Evolutionary conservation across 2,888 invertebrate species (phyloP).

Genomic region (Strigamia transsilvanica): DNA sequence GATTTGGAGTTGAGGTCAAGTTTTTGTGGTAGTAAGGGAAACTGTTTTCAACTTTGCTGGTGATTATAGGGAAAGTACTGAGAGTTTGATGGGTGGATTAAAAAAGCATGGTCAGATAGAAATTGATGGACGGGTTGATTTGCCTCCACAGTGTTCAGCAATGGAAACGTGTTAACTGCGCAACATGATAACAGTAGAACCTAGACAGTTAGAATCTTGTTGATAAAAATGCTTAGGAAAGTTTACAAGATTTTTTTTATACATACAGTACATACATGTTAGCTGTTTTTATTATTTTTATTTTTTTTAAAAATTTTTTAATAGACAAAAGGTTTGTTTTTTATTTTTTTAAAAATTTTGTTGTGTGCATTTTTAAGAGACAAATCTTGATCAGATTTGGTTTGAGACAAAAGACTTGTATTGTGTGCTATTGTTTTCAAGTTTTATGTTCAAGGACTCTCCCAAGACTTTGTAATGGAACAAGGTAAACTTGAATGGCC

Average conservation of each 20-base stretch:
- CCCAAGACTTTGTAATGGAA: neutral
- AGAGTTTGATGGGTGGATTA: neutral
- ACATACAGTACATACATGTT: too few species aligned
- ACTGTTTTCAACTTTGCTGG: neutral
- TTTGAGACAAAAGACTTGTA: neutral
- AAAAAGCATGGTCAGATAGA: neutral
- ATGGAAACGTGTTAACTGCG: neutral
- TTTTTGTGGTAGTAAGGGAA: slow-evolving; percentile 1
- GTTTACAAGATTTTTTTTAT: too few species aligned
- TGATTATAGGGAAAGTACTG: neutral
- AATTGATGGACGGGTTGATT: neutral
- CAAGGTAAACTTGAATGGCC: slow-evolving; percentile 17
- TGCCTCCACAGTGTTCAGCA: neutral
- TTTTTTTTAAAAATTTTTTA: too few species aligned
- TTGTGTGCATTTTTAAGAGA: neutral
- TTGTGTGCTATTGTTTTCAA: neutral
- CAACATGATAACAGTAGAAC: neutral
- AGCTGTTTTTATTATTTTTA: too few species aligned
- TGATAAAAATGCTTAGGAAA: too few species aligned
- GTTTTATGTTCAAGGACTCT: slow-evolving; percentile 26
- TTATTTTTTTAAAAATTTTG: too few species aligned
- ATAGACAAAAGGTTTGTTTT: too few species aligned
- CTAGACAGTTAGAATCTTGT: too few species aligned
- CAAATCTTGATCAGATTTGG: slow-evolving; percentile 2
- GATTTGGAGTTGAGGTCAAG: too few species aligned